Percentiles rank a stretch among this genome's conserved stretches.
Conservation (phyloP, 2,113 vertebrate species). For the Mellivora capensis region DNA sequence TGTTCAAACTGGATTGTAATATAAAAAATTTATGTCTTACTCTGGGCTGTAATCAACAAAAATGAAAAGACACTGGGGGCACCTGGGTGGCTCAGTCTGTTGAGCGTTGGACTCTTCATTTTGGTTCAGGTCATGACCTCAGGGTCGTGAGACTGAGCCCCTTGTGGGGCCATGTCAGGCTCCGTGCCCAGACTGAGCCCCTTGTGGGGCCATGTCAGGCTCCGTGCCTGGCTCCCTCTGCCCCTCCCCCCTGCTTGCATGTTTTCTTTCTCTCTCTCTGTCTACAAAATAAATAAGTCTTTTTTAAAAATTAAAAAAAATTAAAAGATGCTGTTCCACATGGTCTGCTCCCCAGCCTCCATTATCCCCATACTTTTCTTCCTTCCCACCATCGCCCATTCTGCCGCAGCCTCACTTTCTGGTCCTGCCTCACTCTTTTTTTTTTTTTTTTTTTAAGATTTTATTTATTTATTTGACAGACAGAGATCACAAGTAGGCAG, state of each 20-base stretch:
- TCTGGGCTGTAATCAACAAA: background rate
- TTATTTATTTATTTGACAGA: no score
- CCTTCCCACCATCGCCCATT: background rate
- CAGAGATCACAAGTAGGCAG: no score
- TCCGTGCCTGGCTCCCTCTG: background rate
- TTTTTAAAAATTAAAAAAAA: background rate
- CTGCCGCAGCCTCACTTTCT: background rate
- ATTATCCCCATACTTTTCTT: accelerated
- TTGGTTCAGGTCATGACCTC: background rate
- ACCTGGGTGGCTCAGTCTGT: background rate
- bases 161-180: background rate
- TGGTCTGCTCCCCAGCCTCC: background rate
- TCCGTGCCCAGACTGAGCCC: background rate
- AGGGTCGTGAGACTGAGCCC: background rate
- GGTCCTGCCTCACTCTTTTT: background rate
- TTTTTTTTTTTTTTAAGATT: no score
- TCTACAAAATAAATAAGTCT: background rate
- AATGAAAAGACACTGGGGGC: background rate
- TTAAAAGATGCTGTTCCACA: background rate
- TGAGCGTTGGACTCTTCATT: background rate
- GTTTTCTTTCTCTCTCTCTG: background rate
- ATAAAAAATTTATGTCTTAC: background rate
- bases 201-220: background rate
- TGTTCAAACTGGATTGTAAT: background rate
- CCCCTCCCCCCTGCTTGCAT: background rate